Evolutionary conservation across 2,888 invertebrate species (phyloP).

Genomic region (Drosophila birchii): DNA sequence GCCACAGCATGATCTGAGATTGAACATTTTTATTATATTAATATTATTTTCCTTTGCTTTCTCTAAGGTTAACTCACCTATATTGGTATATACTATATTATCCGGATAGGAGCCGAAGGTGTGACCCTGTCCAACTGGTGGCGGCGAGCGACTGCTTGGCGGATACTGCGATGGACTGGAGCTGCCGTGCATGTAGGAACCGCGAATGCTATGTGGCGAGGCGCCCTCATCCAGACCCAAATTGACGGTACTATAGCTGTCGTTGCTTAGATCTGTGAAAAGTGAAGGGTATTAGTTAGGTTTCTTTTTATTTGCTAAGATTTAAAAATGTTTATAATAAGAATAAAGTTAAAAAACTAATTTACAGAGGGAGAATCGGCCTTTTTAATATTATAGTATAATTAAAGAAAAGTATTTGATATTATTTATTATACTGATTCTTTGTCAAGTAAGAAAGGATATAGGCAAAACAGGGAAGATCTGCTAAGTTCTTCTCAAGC

Average conservation of each 20-base stretch:
- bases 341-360: neutral
- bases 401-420: too few relatives aligned
- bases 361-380: too few relatives aligned
- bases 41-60: neutral
- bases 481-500: neutral
- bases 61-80: conserved; percentile 86
- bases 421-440: neutral
- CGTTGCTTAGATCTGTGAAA: conserved; percentile 92
- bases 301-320: neutral
- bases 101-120: conserved; percentile 92
- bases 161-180: conserved; percentile 92
- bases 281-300: neutral
- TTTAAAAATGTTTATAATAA: rapidly evolving
- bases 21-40: too few relatives aligned
- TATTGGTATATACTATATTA: conserved; percentile 93
- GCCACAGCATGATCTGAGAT: conserved; percentile 80
- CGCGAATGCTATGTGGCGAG: conserved; percentile 88
- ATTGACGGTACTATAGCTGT: conserved; percentile 95
- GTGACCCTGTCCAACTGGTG: conserved; percentile 89
- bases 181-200: conserved; percentile 88
- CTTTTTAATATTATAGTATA: neutral
- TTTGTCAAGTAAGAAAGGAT: neutral
- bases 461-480: neutral
- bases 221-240: conserved; percentile 94
- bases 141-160: conserved; percentile 90